Conservation (phyloP, 2,797 vertebrate genomes). For the Echeneis naucrates region DNA sequence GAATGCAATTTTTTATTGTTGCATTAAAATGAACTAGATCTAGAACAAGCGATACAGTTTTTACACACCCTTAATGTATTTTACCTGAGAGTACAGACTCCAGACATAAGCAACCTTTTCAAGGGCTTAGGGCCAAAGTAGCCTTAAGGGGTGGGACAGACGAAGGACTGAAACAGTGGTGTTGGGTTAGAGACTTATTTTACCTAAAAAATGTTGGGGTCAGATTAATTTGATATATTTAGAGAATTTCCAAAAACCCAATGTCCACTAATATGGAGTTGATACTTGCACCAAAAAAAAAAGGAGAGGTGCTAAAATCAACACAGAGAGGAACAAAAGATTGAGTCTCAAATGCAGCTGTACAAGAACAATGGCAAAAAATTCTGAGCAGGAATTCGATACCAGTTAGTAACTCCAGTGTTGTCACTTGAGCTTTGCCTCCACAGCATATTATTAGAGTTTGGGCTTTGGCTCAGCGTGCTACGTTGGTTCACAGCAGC, state of each 20-base stretch:
- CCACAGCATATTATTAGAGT: neutral
- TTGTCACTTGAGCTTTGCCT: neutral
- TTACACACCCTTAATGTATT: neutral
- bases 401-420: neutral
- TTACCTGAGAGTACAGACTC: neutral
- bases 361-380: neutral
- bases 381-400: neutral
- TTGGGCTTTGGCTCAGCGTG: neutral
- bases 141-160: conserved; percentile 12
- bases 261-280: too few species aligned
- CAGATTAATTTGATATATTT: too few species aligned
- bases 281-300: too few species aligned
- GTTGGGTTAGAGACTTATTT: neutral
- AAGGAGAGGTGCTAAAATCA: neutral
- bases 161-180: too few species aligned
- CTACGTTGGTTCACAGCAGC: neutral
- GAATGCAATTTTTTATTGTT: neutral
- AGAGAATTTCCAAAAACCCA: too few species aligned
- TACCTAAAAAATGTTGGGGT: too few species aligned
- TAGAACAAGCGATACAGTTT: neutral
- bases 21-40: neutral
- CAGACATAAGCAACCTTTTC: conserved; percentile 21
- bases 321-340: neutral
- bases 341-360: neutral
- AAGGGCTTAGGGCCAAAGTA: conserved; percentile 25